Conservation (phyloP, 2,113 vertebrate species). For the Amazona guildingii region DNA sequence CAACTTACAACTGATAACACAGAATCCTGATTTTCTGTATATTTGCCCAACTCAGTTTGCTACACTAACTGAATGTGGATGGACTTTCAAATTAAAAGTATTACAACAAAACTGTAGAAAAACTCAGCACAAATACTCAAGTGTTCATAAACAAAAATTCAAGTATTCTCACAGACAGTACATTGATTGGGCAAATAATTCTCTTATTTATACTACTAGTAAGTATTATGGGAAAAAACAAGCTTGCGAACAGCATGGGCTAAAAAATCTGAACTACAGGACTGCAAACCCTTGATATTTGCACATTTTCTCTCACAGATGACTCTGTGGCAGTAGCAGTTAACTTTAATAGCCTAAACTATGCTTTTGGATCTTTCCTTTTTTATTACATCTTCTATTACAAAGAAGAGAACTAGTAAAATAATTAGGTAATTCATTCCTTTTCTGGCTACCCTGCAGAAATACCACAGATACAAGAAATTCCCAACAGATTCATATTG, state of each 20-base stretch:
- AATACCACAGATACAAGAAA: conserved; percentile 21
- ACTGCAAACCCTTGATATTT: background rate
- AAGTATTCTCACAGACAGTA: background rate
- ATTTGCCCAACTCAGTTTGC: background rate
- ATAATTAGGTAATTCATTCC: conserved; percentile 42
- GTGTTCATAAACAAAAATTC: background rate
- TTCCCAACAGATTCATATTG: conserved; percentile 32
- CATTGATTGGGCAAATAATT: background rate
- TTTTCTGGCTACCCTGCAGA: conserved; percentile 11
- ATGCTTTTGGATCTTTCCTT: conserved; percentile 2
- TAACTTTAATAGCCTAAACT: conserved; percentile 11
- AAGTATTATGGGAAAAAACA: background rate
- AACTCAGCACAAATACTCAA: background rate
- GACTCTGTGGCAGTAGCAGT: background rate
- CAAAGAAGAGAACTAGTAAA: conserved; percentile 24
- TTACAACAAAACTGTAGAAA: background rate
- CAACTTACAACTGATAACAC: background rate
- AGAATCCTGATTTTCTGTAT: background rate
- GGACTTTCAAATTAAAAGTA: background rate
- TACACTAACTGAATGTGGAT: background rate
- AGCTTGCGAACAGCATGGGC: background rate
- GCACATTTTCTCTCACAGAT: background rate
- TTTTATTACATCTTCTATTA: conserved; percentile 31
- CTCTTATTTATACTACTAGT: background rate
- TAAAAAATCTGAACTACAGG: background rate